Conservation (phyloP, 2,797 vertebrate genomes). For the Spea hammondii region DNA sequence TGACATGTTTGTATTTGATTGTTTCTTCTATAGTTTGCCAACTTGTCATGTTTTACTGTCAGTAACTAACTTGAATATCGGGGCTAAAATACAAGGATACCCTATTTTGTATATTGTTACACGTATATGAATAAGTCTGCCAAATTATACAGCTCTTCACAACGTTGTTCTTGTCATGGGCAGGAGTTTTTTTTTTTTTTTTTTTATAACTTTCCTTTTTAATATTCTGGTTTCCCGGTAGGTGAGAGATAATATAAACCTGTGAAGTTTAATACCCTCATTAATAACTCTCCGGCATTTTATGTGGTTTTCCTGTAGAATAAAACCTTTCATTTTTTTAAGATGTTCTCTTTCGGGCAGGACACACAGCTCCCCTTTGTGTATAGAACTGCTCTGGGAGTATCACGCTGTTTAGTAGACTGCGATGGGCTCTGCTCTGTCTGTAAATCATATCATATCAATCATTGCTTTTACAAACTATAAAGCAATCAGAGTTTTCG, state of each 20-base stretch:
- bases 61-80: too few species aligned
- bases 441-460: constrained; percentile 8
- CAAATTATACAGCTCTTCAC: too few species aligned
- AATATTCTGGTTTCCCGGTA: neutral
- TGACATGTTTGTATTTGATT: too few species aligned
- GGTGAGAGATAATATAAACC: neutral
- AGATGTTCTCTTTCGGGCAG: neutral
- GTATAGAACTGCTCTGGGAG: neutral
- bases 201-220: neutral
- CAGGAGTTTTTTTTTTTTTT: neutral
- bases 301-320: neutral
- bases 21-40: too few species aligned
- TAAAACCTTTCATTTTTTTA: neutral
- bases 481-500: neutral
- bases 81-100: too few species aligned
- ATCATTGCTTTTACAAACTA: constrained; percentile 1
- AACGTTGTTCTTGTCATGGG: too few species aligned
- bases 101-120: too few species aligned
- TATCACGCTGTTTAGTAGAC: neutral
- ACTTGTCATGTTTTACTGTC: too few species aligned
- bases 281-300: neutral
- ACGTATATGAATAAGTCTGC: too few species aligned
- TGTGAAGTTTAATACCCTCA: constrained; percentile 1
- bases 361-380: neutral
- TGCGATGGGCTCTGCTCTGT: neutral